Evolutionary conservation across 2,797 vertebrate species (phyloP), one percentile per base, ranked within the genome.

Genomic region (Chaetophractus vellerosus): DNA sequence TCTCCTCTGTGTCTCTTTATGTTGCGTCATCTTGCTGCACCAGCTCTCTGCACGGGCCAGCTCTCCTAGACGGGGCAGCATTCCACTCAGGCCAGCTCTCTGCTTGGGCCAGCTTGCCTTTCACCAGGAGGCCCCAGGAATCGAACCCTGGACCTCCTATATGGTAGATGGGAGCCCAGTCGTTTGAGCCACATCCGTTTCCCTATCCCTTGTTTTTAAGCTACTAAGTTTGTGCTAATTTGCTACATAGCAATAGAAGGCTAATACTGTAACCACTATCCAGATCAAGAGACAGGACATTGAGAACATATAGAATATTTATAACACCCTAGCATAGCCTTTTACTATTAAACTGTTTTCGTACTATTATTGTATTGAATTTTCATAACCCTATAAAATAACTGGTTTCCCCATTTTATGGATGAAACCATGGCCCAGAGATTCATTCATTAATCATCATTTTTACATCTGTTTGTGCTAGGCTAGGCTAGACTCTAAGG

Each of bases 321-420:
- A 66, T 5, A 59, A 12, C 48, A 31, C 9, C 72, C 72, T 33
- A 52, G 21, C 15, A 18, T 63, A 52, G 63, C 48, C 28, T 50
- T 57, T 72, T 59, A 68, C 12, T 33, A 15, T 88, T 71, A 75
- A 71, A 38, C 50, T 36, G n/a, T 28, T 83, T 71, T 72, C 18
- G 38, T 12, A 50, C 57, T 74, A 50, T 48, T 41, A 14, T 0
- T 24, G 59, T 50, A 59, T 38, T 89, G 48, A 64, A 59, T 84
- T 92, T 89, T 92, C 41, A 71, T 24, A 85, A 36, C 74, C 23
- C 41, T 91, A 68, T 84, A 28, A 21, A 69, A 61, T 69, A 71
- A 55, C 78, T 68, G 36, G 38, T 66, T 41, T 69, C 69, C 33
- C 26, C 3, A 6, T 50, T 86, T 81, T 82, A 61, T 52, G 41